Conservation (phyloP, 2,113 vertebrate genomes). For the Eubucco bourcierii region DNA sequence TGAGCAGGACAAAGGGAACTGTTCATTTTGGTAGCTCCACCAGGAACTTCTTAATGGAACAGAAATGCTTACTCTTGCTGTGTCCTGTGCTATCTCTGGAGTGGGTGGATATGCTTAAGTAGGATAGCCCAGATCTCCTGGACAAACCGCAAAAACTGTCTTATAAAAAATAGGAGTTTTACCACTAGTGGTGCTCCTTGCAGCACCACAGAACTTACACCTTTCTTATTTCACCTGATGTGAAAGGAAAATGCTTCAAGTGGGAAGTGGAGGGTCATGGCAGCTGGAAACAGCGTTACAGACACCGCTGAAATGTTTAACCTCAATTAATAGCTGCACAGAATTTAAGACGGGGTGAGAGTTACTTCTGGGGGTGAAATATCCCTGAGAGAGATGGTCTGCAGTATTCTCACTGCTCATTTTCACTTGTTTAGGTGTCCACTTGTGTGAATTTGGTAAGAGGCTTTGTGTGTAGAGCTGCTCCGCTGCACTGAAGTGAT, state of each 20-base stretch:
- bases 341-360: background rate
- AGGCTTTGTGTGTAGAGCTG: conserved; percentile 14
- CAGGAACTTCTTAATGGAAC: background rate
- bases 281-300: background rate
- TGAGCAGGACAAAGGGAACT: background rate
- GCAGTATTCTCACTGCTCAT: background rate
- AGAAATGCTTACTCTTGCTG: background rate
- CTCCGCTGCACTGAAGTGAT: conserved; percentile 39
- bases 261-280: background rate
- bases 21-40: background rate
- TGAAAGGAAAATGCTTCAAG: background rate
- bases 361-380: background rate
- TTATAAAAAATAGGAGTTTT: background rate
- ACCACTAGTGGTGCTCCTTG: background rate
- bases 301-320: background rate
- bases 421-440: conserved; percentile 32
- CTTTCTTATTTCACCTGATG: background rate
- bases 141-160: background rate
- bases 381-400: background rate
- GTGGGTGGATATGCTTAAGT: background rate
- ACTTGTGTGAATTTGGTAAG: conserved; percentile 35
- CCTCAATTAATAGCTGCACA: background rate
- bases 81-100: background rate
- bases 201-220: background rate
- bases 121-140: background rate